These are phyloP conservation scores for Notamacropus eugenii DNA, from an alignment of 2,797 vertebrate genomes.

Conservation along the genomic window DNA sequence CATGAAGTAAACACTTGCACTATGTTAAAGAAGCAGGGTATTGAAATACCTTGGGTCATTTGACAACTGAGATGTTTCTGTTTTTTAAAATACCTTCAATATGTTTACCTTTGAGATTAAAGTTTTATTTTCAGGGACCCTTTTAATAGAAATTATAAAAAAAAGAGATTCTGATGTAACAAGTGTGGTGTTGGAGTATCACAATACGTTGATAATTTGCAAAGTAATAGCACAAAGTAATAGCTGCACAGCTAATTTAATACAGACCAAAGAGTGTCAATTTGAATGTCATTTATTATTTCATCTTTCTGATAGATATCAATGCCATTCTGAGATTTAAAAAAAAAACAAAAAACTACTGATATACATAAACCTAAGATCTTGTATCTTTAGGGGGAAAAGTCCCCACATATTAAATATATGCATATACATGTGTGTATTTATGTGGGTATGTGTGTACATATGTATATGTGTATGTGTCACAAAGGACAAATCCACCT, in stretches of 20 bases:
- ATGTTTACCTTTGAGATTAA: background rate
- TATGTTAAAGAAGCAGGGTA: background rate
- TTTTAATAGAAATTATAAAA: slow-evolving; percentile 2
- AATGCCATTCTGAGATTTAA: slow-evolving; percentile 24
- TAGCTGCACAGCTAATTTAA: slow-evolving; percentile 1
- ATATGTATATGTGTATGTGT: too few relatives aligned
- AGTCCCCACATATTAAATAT: slow-evolving; percentile 16
- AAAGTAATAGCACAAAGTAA: slow-evolving; percentile 43
- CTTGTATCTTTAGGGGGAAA: background rate
- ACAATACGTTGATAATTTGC: slow-evolving; percentile 50
- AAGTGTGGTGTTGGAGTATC: slow-evolving; percentile 27
- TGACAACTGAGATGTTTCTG: background rate
- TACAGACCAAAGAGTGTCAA: slow-evolving; percentile 33
- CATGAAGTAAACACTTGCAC: background rate
- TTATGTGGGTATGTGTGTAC: too few relatives aligned
- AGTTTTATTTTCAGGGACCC: slow-evolving; percentile 25
- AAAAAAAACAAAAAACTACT: background rate
- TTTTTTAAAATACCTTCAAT: background rate
- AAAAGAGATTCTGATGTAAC: slow-evolving; percentile 9
- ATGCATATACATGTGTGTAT: too few relatives aligned
- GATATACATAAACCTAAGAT: slow-evolving; percentile 35
- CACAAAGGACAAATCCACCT: slow-evolving; percentile 29
- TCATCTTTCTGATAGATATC: slow-evolving; percentile 46
- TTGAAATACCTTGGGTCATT: background rate
- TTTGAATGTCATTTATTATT: slow-evolving; percentile 48